Percentiles rank a stretch among this genome's conserved stretches.
Evolutionary conservation across 2,888 invertebrate species (phyloP).

Genomic region (Julus scandinavius): DNA sequence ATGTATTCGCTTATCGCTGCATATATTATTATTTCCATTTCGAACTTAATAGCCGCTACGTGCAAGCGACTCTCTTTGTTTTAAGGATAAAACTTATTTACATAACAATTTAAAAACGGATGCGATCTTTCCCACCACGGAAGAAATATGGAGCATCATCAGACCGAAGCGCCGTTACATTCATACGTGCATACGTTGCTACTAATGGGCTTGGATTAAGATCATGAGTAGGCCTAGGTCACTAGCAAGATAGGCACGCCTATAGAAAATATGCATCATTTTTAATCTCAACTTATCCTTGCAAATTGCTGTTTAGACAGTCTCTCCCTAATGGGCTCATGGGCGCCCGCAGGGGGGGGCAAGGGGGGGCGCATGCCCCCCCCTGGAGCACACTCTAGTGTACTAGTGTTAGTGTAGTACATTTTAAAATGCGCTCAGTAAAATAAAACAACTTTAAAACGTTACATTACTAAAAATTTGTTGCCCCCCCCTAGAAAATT

Average conservation of each 20-base stretch:
- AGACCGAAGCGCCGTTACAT: neutral
- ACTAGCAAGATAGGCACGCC: neutral
- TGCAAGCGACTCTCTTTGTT: neutral
- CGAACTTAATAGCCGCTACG: neutral
- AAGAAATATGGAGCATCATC: conserved; percentile 22
- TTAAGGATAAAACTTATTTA: conserved; percentile 22
- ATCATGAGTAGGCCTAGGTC: conserved; percentile 28
- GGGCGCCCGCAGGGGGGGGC: too few relatives aligned
- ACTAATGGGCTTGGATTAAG: conserved; percentile 21
- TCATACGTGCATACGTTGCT: neutral
- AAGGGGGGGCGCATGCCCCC: too few relatives aligned
- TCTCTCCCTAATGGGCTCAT: neutral
- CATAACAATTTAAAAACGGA: conserved; percentile 20
- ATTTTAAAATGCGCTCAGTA: too few relatives aligned
- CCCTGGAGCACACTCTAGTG: too few relatives aligned
- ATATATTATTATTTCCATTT: conserved; percentile 24
- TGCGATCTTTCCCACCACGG: neutral
- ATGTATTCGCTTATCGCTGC: conserved; percentile 24
- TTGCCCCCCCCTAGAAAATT: too few relatives aligned
- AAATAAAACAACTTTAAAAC: too few relatives aligned
- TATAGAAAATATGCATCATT: neutral
- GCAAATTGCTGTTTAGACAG: conserved; percentile 36
- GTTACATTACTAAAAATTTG: too few relatives aligned
- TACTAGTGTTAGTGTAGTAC: too few relatives aligned
- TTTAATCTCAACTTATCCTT: conserved; percentile 31